Base-by-base conservation (phyloP, 1,140 invertebrate genomes). In the Nebria ingens region DNA sequence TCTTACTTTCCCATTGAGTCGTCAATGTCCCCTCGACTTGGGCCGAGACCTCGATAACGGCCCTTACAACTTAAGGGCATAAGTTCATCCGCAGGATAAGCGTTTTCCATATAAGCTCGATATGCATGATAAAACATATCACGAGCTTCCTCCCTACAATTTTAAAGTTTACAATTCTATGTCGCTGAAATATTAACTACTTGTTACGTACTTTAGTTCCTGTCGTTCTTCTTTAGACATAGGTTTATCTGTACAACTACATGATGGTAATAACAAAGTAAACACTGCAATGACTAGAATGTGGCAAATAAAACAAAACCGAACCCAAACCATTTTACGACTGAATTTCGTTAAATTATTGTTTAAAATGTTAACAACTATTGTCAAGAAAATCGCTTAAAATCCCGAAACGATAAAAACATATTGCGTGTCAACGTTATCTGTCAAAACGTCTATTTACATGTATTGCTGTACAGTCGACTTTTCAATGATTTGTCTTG, bases 121-220 rank as follows among this genome's bases (percentile, higher is more conserved):
- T 96, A 98, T n/a, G 91, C 94, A 81, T 98, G 95, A 73, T 93
- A 92, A 72, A 98, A 97, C 93, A 97, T 96, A 65, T 92, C 87
- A 45, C 89, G 76, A 12, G 92, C 84, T 74, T 95, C 85, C 62
- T 90, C 84, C 68, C 89, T 91, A 65, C 38, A 79, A 75, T 57
- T 21, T 45, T 4, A 58, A 22, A 6, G 55, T 12, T 25, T 50
- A 40, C 20, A 25, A 23, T 12, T 13, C 13, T 19, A 17, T 58
- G 50, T 45, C 15, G 20, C 4, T 19, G 1, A 25, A 21, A 25
- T 19, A 25, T 21, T 13, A 53, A n/a, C 42, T 12, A 50, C 25
- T 13, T 15, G 40, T 21, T 13, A 69, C 64, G 65, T 65, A 81
- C 79, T 78, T 79, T 51, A 82, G 67, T 38, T 71, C 64, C 45